These are phyloP conservation scores for Galendromus occidentalis DNA, from an alignment of 1,140 invertebrate genomes.

Conservation along the genomic window DNA sequence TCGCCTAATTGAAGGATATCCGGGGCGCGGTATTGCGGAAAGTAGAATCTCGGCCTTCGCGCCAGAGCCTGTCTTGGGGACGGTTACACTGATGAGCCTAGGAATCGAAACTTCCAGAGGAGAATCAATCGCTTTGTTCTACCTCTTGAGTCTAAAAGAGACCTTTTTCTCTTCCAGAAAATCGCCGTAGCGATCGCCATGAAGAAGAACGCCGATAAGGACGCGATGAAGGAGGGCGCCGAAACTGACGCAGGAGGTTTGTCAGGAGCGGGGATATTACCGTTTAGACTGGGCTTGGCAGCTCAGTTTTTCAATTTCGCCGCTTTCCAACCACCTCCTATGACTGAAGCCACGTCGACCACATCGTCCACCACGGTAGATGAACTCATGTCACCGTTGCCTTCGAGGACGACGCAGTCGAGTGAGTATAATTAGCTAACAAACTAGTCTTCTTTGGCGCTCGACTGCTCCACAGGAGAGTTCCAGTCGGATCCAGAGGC, in stretches of 20 bases:
- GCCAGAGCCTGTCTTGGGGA: no score
- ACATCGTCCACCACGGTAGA: conserved; percentile 4
- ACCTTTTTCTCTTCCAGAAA: neutral
- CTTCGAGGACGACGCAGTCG: neutral
- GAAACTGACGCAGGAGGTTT: neutral
- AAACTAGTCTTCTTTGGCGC: no score
- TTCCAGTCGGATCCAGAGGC: no score
- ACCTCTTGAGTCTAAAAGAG: neutral
- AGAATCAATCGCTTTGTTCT: neutral
- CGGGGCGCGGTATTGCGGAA: no score
- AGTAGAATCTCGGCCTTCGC: no score
- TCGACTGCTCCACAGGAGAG: no score
- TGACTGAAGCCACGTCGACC: neutral
- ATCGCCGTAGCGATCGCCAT: conserved; percentile 4
- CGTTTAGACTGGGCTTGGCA: neutral
- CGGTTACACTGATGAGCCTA: no score
- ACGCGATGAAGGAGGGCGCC: neutral
- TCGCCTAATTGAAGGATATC: no score
- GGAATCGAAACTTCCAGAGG: no score
- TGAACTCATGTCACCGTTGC: neutral
- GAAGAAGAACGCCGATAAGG: neutral
- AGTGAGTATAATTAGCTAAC: no score
- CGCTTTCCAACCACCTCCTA: neutral
- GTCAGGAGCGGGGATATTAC: neutral
- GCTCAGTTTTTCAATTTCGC: conserved; percentile 1